A percentile compares a stretch with the other conserved stretches of the same genome.
These are phyloP conservation scores for Cynopterus sphinx DNA, from an alignment of 2,797 vertebrate species.

Conservation along the genomic window DNA sequence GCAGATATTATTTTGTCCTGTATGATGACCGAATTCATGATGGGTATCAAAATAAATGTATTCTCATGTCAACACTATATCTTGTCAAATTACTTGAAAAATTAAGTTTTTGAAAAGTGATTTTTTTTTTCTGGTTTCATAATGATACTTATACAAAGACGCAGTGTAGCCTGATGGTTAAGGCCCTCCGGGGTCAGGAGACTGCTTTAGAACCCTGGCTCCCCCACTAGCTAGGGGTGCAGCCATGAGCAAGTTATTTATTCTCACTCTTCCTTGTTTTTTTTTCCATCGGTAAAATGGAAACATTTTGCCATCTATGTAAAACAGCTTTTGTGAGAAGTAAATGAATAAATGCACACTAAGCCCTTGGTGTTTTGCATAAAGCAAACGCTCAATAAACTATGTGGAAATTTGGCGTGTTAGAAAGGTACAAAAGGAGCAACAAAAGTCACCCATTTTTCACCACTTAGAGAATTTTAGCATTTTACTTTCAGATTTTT, in stretches of 20 bases:
- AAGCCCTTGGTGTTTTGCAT: neutral
- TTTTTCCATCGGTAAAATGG: neutral
- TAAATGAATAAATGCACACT: neutral
- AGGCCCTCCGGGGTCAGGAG: neutral
- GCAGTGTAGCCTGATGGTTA: no score
- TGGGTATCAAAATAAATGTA: neutral
- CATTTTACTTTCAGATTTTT: neutral
- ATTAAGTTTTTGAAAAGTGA: neutral
- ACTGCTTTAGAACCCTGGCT: accelerated
- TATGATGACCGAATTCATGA: neutral
- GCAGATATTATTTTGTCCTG: neutral
- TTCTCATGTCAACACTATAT: neutral
- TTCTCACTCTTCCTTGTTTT: neutral
- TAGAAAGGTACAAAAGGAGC: neutral
- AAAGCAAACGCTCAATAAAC: neutral
- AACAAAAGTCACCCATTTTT: neutral
- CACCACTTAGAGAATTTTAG: neutral
- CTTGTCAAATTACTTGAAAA: neutral
- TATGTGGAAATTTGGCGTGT: neutral
- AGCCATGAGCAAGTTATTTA: neutral
- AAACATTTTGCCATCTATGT: no score
- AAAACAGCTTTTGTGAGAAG: neutral
- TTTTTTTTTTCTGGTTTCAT: neutral
- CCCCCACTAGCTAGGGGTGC: no score
- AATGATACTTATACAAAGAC: neutral